phyloP scores from a whole-genome alignment of 2,113 vertebrate genomes.

The Hystrix brachyura region DNA sequence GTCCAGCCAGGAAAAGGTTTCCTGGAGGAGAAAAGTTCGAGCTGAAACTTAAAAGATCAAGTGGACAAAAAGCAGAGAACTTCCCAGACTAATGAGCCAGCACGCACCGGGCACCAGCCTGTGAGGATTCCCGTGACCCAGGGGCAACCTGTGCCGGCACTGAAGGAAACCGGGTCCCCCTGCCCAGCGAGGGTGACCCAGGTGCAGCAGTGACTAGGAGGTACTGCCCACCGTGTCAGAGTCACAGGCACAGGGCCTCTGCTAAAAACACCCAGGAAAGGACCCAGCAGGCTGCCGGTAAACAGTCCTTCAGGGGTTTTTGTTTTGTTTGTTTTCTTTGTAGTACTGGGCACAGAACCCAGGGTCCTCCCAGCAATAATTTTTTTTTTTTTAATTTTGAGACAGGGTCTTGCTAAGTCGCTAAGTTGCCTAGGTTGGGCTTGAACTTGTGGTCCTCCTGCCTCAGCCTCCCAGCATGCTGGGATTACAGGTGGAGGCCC shows the following conservation, averaged over 20 bases:
- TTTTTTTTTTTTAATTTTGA: neutral
- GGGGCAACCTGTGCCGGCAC: neutral
- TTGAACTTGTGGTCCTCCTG: neutral
- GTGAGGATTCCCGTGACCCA: neutral
- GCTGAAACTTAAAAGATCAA: neutral
- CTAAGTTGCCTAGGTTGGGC: neutral
- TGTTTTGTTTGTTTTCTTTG: neutral
- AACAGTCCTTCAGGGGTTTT: neutral
- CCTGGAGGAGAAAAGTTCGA: neutral
- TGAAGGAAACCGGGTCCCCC: too few species aligned
- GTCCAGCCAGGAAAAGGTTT: neutral
- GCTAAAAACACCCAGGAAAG: neutral
- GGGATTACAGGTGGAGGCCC: neutral
- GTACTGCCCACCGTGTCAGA: neutral
- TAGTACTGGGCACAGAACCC: neutral
- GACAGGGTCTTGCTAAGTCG: neutral
- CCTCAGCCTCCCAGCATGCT: neutral
- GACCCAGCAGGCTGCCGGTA: neutral
- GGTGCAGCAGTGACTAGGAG: too few species aligned
- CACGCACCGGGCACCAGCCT: neutral
- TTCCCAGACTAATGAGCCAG: neutral
- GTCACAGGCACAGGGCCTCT: neutral
- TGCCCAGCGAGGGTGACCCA: fast-evolving
- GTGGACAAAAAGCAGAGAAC: neutral
- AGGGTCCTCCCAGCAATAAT: neutral